Base-by-base conservation (phyloP, 2,888 invertebrate genomes). In the Agrypnus murinus region DNA sequence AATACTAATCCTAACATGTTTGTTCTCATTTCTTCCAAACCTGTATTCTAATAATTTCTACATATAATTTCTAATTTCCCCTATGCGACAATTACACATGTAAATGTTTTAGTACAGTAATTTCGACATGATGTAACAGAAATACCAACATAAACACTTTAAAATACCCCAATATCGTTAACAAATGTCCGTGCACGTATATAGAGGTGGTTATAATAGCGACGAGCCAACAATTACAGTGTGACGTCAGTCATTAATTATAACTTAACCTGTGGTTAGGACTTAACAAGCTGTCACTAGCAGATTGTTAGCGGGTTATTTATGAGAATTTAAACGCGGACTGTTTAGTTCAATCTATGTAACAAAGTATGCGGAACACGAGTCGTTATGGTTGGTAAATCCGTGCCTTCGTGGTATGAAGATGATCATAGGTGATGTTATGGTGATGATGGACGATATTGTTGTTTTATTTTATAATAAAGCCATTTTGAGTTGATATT, bases 211-310 rank as follows among this genome's bases (percentile, higher is more conserved):
- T 68, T 72, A 69, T 72, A 72, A 72, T 72, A 69, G 72, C 72
- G 86, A 84, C 84, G 84, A 84, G 80, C 82, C 85, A 84, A 86
- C 86, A 86, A 86, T 86, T 86, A 86, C 84, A 80, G 78, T 79
- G 83, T 85, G 86, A 86, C 86, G 85, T 84, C 84, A 82, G 84
- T 84, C 86, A 86, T 86, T 86, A 86, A 86, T 86, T 86, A 86
- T 86, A 86, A 85, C 84, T 84, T 86, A 86, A 86, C 86, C 86
- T 85, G 86, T 86, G 86, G 86, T 86, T 86, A 86, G 85, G 84
- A 85, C 86, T 86, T 86, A 86, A 86, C 86, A 85, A 86, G 86
- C 86, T 86, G 86, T 86, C 86, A 85, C 84, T 84, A 83, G 85
- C 82, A 84, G 86, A 86, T 86, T 86, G 86, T 86, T 86, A 86